Conservation (phyloP, 1,140 invertebrate species). For the Bicyclus anynana region DNA sequence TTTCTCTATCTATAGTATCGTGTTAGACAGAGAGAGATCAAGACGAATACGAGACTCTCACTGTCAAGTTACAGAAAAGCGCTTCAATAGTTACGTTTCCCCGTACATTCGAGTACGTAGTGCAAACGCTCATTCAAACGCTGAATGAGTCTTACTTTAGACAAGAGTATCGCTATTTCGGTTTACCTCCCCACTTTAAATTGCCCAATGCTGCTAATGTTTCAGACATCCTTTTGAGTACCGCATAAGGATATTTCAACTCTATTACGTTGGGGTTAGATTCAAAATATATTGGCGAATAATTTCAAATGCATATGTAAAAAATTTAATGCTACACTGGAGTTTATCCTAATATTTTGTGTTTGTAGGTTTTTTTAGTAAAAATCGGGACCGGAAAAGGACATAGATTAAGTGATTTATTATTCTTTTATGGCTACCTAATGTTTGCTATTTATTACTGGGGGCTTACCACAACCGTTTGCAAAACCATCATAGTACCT, state of each 20-base stretch:
- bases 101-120: neutral
- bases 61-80: no score
- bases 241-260: neutral
- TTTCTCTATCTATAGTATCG: no score
- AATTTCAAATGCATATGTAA: conserved; percentile 8
- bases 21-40: no score
- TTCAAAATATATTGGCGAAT: neutral
- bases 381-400: conserved; percentile 11
- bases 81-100: neutral
- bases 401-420: neutral
- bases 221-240: conserved; percentile 4
- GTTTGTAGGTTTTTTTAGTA: conserved; percentile 8
- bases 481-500: no score
- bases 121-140: neutral
- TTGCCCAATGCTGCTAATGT: conserved; percentile 10
- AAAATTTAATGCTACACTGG: conserved; percentile 16
- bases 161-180: conserved; percentile 17
- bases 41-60: no score
- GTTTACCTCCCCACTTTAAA: conserved; percentile 14
- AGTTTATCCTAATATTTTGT: conserved; percentile 7
- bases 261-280: neutral
- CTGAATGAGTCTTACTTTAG: neutral
- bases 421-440: neutral
- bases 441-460: neutral
- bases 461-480: no score